Evolutionary conservation across 1,140 invertebrate species (phyloP), one percentile per base, ranked within the genome.

Genomic region (Drosophila ficusphila): DNA sequence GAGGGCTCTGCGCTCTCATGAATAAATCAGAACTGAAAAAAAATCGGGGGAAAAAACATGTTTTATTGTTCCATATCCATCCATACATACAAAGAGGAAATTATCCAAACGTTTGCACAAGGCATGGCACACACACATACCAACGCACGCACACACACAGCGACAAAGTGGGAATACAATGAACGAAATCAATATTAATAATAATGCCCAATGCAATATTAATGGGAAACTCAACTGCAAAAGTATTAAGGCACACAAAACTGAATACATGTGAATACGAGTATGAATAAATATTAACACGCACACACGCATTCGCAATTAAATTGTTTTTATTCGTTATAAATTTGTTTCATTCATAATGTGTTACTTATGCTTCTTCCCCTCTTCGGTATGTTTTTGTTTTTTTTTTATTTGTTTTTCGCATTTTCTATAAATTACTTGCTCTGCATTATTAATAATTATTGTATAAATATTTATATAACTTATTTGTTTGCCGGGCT

Each of bases 121-220:
- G 79, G 71, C 79, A 78, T 33, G 47, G 61, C 61, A 65, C 25
- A 62, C 58, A 29, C 54, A 61, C 41, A 44, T 39, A 62, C 60
- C 21, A 48, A 65, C 62, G 34, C 44, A 51, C 44, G 27, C 62
- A 68, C 60, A 67, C 60, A 68, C 47, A 75, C 62, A 60, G 52
- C 61, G 71, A 36, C 65, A 76, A 53, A 48, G 61, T 76, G 62
- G 62, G 61, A 83, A 79, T 82, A 71, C 76, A 86, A 86, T 74
- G 65, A 77, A 76, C 69, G 72, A 76, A 86, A 86, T 86, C 76
- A 76, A 86, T 86, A 81, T 73, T 75, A 79, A 61, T 79, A 81
- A 81, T 70, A 77, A 85, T 81, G 72, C 81, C 46, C 82, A 77
- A 86, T 88, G 76, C 81, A 86, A 86, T 86, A 88, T 86, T 86